Percentiles rank a stretch among this genome's conserved stretches.
Evolutionary conservation across 1,140 invertebrate genomes (phyloP).

Genomic region (Leptinotarsa lineolata): DNA sequence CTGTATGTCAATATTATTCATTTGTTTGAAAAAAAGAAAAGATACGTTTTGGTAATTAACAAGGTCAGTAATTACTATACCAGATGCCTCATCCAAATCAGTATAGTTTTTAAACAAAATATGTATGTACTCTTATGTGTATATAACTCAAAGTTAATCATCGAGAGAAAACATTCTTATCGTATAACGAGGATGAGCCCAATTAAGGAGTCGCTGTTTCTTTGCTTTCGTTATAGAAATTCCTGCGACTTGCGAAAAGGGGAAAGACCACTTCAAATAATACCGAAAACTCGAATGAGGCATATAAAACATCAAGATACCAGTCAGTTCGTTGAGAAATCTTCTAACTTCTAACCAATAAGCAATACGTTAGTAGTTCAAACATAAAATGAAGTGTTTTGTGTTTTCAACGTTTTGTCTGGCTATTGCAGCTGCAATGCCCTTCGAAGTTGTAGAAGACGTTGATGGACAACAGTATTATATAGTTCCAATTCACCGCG

Average conservation of each 20-base stretch:
- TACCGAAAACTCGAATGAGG: not conserved
- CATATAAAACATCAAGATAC: not conserved
- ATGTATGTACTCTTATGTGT: too few relatives aligned
- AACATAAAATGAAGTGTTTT: conserved; percentile 22
- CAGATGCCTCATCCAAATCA: too few relatives aligned
- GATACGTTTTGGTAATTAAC: too few relatives aligned
- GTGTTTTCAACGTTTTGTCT: not conserved
- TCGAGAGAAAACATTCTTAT: not conserved
- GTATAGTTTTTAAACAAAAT: too few relatives aligned
- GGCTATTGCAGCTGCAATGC: conserved; percentile 19
- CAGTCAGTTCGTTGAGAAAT: not conserved
- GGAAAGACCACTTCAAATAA: not conserved
- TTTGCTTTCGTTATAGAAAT: not conserved
- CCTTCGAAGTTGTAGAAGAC: conserved; percentile 13
- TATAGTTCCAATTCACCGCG: conserved; percentile 8
- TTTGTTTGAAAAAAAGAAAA: too few relatives aligned
- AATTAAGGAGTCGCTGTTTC: not conserved
- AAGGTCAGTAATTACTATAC: too few relatives aligned
- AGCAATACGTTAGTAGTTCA: not conserved
- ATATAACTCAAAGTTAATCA: too few relatives aligned
- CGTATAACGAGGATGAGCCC: not conserved
- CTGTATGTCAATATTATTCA: too few relatives aligned
- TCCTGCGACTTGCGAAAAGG: not conserved
- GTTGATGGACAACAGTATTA: conserved; percentile 19
- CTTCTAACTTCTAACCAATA: too few relatives aligned